These are phyloP conservation scores for Bos taurus DNA, from an alignment of 2,113 vertebrate genomes.

Conservation along the genomic window DNA sequence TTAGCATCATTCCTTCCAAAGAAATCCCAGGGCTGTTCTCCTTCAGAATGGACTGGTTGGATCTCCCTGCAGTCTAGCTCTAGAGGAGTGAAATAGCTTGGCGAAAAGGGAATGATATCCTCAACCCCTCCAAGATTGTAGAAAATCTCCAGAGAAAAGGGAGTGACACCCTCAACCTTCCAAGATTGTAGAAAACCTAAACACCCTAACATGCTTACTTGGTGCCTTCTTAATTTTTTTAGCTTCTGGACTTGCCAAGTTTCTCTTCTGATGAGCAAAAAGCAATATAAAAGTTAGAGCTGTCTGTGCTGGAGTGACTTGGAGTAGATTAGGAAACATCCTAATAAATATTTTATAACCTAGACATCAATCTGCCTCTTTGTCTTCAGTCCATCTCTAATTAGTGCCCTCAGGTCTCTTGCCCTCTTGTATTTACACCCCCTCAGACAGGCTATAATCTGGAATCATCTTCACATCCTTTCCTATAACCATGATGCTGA, in stretches of 20 bases:
- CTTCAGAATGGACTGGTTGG: too few species aligned
- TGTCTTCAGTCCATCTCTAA: background rate
- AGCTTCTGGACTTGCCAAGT: background rate
- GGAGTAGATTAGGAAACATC: background rate
- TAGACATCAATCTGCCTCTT: background rate
- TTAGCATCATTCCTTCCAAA: too few species aligned
- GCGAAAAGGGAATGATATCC: background rate
- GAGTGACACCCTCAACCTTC: background rate
- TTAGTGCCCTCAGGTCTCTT: background rate
- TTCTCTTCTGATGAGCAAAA: background rate
- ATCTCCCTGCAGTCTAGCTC: background rate
- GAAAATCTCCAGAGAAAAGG: background rate
- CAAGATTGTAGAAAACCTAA: background rate
- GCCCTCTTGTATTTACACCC: background rate
- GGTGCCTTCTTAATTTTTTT: background rate
- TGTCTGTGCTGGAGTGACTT: background rate
- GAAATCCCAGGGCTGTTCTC: too few species aligned
- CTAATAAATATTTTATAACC: background rate
- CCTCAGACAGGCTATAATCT: background rate
- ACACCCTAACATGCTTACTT: background rate
- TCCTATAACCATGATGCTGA: background rate
- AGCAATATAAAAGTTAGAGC: background rate
- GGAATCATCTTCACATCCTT: background rate
- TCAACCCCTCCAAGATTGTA: background rate
- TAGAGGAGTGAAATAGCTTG: background rate